Percentiles rank a stretch among this genome's conserved stretches.
Evolutionary conservation across 2,797 vertebrate genomes (phyloP).

Genomic region (Pantherophis alleghaniensis): DNA sequence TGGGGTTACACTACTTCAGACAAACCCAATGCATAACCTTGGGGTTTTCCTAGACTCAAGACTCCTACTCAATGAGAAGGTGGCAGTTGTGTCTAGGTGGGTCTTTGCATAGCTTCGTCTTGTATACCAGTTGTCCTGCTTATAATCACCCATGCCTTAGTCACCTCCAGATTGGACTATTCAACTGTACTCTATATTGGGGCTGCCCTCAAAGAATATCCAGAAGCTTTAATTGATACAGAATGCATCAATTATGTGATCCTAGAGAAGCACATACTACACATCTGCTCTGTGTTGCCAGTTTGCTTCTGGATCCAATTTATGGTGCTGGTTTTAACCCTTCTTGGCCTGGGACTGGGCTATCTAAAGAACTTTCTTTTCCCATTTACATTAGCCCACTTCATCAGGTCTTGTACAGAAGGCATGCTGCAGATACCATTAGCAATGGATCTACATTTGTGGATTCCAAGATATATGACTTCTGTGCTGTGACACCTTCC

Average conservation of each 20-base stretch:
- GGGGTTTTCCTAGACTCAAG: not conserved
- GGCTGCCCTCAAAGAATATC: not conserved
- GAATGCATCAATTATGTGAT: not conserved
- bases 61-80: not conserved
- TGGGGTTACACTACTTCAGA: not conserved
- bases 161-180: not conserved
- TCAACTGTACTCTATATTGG: not conserved
- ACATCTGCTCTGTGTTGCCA: not conserved
- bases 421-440: not conserved
- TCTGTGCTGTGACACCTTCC: no score
- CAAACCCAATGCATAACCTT: not conserved
- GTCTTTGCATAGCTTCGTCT: no score
- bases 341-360: no score
- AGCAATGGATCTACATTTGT: not conserved
- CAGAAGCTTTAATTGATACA: not conserved
- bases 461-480: no score
- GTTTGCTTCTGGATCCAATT: not conserved
- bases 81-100: not conserved
- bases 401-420: no score
- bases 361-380: not conserved
- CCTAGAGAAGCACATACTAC: not conserved
- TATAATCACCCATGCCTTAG: no score
- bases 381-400: not conserved
- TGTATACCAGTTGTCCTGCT: no score
- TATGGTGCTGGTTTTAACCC: not conserved